These are phyloP conservation scores for Sceliomorpha sp. DNA, from an alignment of 2,888 invertebrate genomes.

Conservation along the genomic window DNA sequence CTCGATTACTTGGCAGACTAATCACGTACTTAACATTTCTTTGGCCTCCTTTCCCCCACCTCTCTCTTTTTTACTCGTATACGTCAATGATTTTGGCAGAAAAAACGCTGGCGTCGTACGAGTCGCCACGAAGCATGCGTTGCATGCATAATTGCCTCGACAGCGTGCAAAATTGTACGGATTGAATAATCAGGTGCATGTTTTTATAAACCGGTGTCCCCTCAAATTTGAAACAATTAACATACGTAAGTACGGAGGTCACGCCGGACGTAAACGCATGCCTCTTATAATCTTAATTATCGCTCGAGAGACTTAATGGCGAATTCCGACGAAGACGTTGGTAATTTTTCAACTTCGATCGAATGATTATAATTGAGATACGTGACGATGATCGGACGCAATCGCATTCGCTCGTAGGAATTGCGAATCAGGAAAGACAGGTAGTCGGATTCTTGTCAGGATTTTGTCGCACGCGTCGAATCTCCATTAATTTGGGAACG, in stretches of 20 bases:
- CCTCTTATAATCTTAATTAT: constrained; percentile 45
- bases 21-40: constrained; percentile 49
- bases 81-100: constrained; percentile 44
- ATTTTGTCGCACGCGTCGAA: too few relatives aligned
- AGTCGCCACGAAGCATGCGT: constrained; percentile 36
- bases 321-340: constrained; percentile 17
- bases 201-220: constrained; percentile 46
- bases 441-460: too few relatives aligned
- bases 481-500: too few relatives aligned
- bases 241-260: constrained; percentile 50
- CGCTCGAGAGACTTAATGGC: constrained; percentile 24
- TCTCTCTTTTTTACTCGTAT: constrained; percentile 32
- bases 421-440: too few relatives aligned
- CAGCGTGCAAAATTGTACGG: constrained; percentile 51
- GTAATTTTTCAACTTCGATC: too few relatives aligned
- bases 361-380: too few relatives aligned
- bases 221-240: constrained; percentile 51
- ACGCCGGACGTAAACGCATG: constrained; percentile 23
- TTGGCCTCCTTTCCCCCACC: constrained; percentile 22
- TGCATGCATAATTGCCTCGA: constrained; percentile 54
- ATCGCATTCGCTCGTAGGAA: too few relatives aligned
- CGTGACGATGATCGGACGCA: too few relatives aligned
- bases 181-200: constrained; percentile 50
- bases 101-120: constrained; percentile 37
- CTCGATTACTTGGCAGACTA: constrained; percentile 43